phyloP scores from a whole-genome alignment of 2,113 vertebrate species.

The Daboia siamensis region DNA sequence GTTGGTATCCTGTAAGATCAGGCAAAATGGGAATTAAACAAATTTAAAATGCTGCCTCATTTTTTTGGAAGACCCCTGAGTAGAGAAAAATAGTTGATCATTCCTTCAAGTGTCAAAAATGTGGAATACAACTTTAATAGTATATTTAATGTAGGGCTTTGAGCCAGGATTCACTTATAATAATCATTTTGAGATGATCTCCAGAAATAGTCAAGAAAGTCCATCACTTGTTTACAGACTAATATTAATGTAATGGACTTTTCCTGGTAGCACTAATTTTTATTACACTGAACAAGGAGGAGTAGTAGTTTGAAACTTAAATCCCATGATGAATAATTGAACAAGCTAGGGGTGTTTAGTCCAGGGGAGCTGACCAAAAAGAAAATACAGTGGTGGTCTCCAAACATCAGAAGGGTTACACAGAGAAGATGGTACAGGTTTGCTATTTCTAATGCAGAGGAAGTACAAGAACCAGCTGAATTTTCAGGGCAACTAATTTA shows the following conservation, averaged over 20 bases:
- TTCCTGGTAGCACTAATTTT: background rate
- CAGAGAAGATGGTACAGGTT: background rate
- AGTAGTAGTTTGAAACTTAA: background rate
- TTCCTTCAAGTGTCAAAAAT: background rate
- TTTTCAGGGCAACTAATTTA: background rate
- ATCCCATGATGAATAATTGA: background rate
- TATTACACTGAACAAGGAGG: background rate
- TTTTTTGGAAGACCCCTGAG: background rate
- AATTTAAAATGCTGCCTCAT: background rate
- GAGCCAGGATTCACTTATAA: background rate
- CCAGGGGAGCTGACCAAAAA: background rate
- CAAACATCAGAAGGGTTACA: background rate
- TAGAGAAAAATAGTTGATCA: background rate
- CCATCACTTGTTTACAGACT: background rate
- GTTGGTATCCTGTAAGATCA: background rate
- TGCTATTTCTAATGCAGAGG: background rate
- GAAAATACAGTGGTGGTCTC: background rate
- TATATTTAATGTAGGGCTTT: background rate
- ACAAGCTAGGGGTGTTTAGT: background rate
- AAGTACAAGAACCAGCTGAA: background rate
- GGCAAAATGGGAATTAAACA: background rate
- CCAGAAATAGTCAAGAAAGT: background rate
- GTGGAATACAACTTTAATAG: background rate
- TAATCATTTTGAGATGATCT: background rate
- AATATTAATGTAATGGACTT: background rate